Evolutionary conservation across 2,113 vertebrate genomes (phyloP).

Genomic region (Ammodytes marinus): DNA sequence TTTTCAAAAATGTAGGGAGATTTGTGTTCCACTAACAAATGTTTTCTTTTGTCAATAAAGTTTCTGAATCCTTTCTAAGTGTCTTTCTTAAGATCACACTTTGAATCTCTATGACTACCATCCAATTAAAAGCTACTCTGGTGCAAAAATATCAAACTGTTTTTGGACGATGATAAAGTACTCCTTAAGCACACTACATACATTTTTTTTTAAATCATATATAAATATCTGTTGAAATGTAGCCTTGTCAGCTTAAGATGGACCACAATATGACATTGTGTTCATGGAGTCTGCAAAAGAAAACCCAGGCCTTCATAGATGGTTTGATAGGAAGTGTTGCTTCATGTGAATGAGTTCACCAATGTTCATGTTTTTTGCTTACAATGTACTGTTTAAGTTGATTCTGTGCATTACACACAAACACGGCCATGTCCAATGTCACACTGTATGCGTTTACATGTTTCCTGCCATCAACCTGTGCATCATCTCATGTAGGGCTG

Average conservation of each 20-base stretch:
- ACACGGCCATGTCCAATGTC: neutral
- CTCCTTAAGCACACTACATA: neutral
- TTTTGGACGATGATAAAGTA: neutral
- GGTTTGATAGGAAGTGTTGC: neutral
- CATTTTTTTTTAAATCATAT: neutral
- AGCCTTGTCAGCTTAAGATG: neutral
- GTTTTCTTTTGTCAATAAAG: conserved; percentile 69
- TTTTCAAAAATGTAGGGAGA: neutral
- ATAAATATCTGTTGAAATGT: no score
- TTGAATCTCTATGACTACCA: neutral
- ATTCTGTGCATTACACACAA: neutral
- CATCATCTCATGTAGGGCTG: conserved; percentile 80
- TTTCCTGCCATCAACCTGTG: conserved; percentile 55
- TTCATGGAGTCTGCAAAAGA: conserved; percentile 49
- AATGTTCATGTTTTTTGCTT: neutral
- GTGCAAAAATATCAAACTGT: no score
- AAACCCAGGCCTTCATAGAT: conserved; percentile 45
- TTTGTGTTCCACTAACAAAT: neutral
- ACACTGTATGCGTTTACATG: neutral
- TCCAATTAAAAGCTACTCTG: neutral
- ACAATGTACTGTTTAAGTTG: no score
- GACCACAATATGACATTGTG: no score
- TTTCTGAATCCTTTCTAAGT: conserved; percentile 24
- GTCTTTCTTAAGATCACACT: neutral
- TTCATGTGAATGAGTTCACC: neutral